Conservation (phyloP, 2,888 invertebrate species). For the Cheilosia vulpina region DNA sequence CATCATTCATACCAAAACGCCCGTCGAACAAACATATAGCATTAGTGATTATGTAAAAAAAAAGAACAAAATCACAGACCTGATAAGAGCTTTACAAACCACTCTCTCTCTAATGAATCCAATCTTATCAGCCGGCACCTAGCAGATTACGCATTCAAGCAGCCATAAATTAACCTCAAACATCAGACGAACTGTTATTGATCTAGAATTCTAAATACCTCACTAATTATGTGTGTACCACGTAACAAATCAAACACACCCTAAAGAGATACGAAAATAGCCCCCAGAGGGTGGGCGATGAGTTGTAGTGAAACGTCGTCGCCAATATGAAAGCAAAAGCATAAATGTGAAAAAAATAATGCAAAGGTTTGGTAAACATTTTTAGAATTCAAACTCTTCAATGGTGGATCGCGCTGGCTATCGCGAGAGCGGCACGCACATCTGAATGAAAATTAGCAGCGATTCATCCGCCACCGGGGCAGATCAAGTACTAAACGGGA, state of each 20-base stretch:
- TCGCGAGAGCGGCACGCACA: background rate
- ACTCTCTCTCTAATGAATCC: background rate
- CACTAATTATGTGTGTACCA: constrained; percentile 16
- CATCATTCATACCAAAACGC: background rate
- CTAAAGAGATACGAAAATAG: constrained; percentile 15
- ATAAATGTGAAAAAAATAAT: background rate
- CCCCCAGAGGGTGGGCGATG: background rate
- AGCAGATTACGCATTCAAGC: constrained; percentile 14
- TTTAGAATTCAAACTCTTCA: background rate
- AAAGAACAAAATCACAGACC: constrained; percentile 2
- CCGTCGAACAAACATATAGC: background rate
- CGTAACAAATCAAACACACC: constrained; percentile 13
- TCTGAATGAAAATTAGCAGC: background rate
- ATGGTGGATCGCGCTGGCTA: background rate
- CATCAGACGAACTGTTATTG: constrained; percentile 32
- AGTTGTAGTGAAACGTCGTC: constrained; percentile 16
- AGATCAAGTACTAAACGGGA: constrained; percentile 25
- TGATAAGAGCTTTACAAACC: background rate
- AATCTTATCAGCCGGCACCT: background rate
- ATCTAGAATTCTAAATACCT: constrained; percentile 20
- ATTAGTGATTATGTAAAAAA: background rate
- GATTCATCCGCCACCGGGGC: background rate
- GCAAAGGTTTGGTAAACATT: background rate
- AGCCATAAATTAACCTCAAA: constrained; percentile 31
- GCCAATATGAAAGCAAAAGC: constrained; percentile 18